Evolutionary conservation across 2,888 invertebrate genomes (phyloP), one percentile per base, ranked within the genome.

Genomic region (Drosophila differens): DNA sequence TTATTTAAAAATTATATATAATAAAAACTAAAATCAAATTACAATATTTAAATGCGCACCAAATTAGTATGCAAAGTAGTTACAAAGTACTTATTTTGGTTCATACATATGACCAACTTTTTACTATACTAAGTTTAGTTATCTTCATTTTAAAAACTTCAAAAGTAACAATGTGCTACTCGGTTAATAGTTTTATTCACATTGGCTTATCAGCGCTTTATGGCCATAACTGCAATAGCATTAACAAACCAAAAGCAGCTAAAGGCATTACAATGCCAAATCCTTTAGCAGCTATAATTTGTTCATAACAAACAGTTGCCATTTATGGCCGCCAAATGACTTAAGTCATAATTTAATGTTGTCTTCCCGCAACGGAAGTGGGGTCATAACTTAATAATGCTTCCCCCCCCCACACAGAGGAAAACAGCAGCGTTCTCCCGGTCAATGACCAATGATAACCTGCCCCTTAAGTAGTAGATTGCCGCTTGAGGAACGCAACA

Each of bases 351-450:
- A 78, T 72, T 81, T 81, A 68, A 76, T 80, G 60, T 57, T 44
- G 53, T 65, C 64, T 39, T 58, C n/a, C 35, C n/a, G 19, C 37
- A 55, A 44, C 37, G 63, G 71, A 37, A 57, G 41, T 22, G n/a
- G 28, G 73, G 77, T 74, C 76, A 83, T 81, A 88, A 88, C 76
- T 76, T 83, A 73, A 83, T 74, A 74, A 52, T 54, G 64, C 33
- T 47, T 0, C 10, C 9, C 25, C 22, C 7, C 14, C 19, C 7
- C 6, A 25, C 19, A 14, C 25, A 35, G 28, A 3, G 16, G 47
- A 9, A 16, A 47, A 25, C 14, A 51, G 35, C 25, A 51, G 59
- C 60, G 30, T 61, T 55, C 47, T 54, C 49, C 47, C 44, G 25
- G 59, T 39, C 55, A 54, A 35, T 22, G 32, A 47, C 47, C 52